Percentiles rank a stretch among this genome's conserved stretches.
These are phyloP conservation scores for Pterocles burchelli DNA, from an alignment of 2,113 vertebrate species.

Conservation along the genomic window DNA sequence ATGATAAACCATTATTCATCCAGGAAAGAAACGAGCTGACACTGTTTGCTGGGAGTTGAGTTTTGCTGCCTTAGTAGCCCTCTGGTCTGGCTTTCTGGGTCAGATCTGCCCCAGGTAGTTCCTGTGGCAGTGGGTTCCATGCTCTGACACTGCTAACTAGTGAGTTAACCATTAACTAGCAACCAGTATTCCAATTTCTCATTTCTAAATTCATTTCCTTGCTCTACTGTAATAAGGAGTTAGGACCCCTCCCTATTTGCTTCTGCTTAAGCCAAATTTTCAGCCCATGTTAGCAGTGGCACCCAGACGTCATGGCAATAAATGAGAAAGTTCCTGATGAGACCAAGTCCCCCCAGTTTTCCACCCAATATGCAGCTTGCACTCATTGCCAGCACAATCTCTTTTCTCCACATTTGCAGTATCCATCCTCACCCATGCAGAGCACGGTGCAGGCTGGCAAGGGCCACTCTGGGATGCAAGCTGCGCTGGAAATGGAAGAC, in stretches of 20 bases:
- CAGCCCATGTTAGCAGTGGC: neutral
- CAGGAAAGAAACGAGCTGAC: neutral
- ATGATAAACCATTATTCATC: neutral
- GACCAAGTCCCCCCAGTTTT: neutral
- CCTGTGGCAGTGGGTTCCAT: neutral
- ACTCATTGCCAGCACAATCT: neutral
- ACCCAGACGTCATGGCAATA: fast-evolving
- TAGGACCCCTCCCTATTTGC: neutral
- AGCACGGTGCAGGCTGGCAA: neutral
- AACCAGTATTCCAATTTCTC: neutral
- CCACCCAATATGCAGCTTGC: neutral
- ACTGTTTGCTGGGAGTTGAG: neutral
- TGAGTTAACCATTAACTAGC: neutral
- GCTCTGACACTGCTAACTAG: neutral
- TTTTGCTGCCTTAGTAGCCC: neutral
- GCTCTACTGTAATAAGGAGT: neutral
- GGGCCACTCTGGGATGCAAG: neutral
- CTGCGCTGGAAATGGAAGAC: neutral
- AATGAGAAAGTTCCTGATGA: neutral
- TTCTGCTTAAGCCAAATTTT: neutral
- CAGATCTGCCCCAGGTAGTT: neutral
- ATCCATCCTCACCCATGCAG: neutral
- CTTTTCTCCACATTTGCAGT: neutral
- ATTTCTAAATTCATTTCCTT: neutral
- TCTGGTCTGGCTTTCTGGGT: neutral